Percentiles rank a stretch among this genome's conserved stretches.
phyloP scores from a whole-genome alignment of 2,888 invertebrate species.

The Dicranocentrus wangi region DNA sequence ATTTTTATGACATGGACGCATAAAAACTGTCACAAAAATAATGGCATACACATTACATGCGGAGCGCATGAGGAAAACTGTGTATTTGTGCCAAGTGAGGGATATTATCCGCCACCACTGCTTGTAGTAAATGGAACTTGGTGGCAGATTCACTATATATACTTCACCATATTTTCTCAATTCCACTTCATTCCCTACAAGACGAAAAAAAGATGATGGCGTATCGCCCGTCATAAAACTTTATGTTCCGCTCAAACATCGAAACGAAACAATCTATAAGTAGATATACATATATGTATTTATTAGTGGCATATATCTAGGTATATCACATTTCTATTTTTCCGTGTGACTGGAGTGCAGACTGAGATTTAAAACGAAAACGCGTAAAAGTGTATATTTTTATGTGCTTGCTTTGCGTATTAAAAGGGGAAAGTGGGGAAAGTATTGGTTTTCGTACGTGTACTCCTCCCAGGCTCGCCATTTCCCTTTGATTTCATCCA shows the following conservation, averaged over 20 bases:
- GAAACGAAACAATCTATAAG: too few relatives aligned
- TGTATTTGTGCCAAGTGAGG: slow-evolving; percentile 5
- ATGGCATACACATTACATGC: slow-evolving; percentile 21
- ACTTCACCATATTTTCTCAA: slow-evolving; percentile 37
- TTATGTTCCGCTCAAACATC: slow-evolving; percentile 42
- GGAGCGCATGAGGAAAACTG: not conserved
- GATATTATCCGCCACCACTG: not conserved
- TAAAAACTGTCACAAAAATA: slow-evolving; percentile 58
- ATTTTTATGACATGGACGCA: slow-evolving; percentile 55
- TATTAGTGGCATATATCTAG: too few relatives aligned
- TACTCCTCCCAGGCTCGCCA: slow-evolving; percentile 1
- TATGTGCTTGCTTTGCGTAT: not conserved
- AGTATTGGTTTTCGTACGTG: too few relatives aligned
- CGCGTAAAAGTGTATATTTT: not conserved
- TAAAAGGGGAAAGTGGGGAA: not conserved
- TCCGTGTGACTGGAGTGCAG: not conserved
- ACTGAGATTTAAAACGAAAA: slow-evolving; percentile 4
- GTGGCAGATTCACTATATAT: not conserved
- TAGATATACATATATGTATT: too few relatives aligned
- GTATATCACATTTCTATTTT: too few relatives aligned
- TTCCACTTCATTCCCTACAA: slow-evolving; percentile 21
- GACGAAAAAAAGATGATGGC: slow-evolving; percentile 43
- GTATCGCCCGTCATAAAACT: slow-evolving; percentile 62
- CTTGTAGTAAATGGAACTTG: not conserved
- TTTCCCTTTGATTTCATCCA: slow-evolving; percentile 39